Percentiles rank a stretch among this genome's conserved stretches.
Conservation (phyloP, 2,797 vertebrate genomes). For the Gymnoscopelus microlampas region DNA sequence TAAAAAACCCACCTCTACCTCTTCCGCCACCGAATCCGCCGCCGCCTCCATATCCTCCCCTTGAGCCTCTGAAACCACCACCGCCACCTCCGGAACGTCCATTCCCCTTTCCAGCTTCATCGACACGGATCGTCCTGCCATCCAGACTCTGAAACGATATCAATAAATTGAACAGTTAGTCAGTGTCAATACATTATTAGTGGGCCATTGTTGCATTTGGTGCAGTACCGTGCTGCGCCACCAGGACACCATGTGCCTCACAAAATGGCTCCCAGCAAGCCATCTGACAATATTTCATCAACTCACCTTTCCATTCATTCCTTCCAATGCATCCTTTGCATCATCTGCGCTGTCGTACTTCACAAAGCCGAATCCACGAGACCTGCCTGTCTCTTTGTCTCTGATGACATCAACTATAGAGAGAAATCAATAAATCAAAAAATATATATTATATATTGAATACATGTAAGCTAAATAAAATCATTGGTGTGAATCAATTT, state of each 20-base stretch:
- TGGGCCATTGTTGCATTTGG: too few relatives aligned
- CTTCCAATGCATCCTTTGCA: slow-evolving; percentile 92
- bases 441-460: too few relatives aligned
- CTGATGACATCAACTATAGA: slow-evolving; percentile 91
- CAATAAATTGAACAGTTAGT: background rate
- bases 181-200: background rate
- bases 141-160: slow-evolving; percentile 85
- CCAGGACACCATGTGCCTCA: slow-evolving; percentile 11
- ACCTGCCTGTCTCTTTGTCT: slow-evolving; percentile 93
- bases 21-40: slow-evolving; percentile 85
- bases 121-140: slow-evolving; percentile 92
- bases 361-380: slow-evolving; percentile 94
- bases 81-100: slow-evolving; percentile 74
- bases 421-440: background rate
- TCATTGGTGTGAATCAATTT: background rate
- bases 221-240: too few relatives aligned
- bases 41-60: slow-evolving; percentile 75
- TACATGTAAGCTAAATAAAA: background rate
- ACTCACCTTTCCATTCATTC: slow-evolving; percentile 94
- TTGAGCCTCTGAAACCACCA: slow-evolving; percentile 62
- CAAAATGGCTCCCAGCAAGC: background rate
- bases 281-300: too few relatives aligned
- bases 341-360: slow-evolving; percentile 94
- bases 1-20: slow-evolving; percentile 76
- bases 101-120: slow-evolving; percentile 93